Evolutionary conservation across 2,113 vertebrate species (phyloP), one percentile per base, ranked within the genome.

Genomic region (Turdus rufiventris): DNA sequence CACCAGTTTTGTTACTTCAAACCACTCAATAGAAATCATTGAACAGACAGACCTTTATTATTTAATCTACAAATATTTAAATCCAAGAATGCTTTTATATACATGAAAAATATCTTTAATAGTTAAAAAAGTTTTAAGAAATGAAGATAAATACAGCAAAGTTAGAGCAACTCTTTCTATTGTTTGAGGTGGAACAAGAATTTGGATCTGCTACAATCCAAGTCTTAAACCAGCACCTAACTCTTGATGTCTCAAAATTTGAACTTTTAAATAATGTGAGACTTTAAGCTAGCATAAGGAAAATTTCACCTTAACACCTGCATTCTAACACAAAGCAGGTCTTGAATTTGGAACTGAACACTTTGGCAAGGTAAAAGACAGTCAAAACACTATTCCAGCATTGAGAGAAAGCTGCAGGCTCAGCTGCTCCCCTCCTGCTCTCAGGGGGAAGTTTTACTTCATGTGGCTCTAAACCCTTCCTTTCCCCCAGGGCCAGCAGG

Each of bases 61-160:
- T 43, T 91, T 80, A 77, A 81, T 36, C 16, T 87, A 38, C 26
- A 94, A 82, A 74, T 83, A 92, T 56, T 72, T 42, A 93, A 78
- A 34, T 79, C 34, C 54, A 88, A 85, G 61, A 94, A 6, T 73
- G 47, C 40, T 94, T 79, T 76, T 47, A 58, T 57, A 38, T 77
- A 62, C 67, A 91, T 58, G 62, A 89, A 84, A 95, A 88, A 81
- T 94, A 89, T 1, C 66, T 94, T 95, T 85, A 92, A 45, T 78
- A 88, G 54, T 93, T 93, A 77, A 53, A 95, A 96, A 96, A 94
- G 76, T n/a, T 80, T 89, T 70, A 90, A 96, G 66, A 88, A 80
- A 93, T 60, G 6, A 86, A 78, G 78, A 94, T 84, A 91, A 92
- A 93, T 70, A 84, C 13, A 93, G n/a, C 23, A 48, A 58, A 43